Conservation (phyloP, 2,797 vertebrate species). For the Alca torda region DNA sequence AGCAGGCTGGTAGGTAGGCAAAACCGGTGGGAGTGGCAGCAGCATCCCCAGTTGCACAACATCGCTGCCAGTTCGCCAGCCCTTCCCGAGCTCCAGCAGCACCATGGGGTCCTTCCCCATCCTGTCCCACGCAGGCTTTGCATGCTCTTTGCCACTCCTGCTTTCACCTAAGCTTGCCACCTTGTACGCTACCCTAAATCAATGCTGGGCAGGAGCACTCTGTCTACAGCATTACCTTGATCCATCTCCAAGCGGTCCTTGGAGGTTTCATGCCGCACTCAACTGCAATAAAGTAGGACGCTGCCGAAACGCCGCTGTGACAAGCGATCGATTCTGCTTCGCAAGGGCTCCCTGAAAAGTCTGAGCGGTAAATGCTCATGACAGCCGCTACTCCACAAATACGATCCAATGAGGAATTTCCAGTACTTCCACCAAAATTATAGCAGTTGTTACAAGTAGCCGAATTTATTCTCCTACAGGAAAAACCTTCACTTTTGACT, state of each 20-base stretch:
- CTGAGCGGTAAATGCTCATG: background rate
- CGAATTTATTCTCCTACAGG: background rate
- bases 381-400: background rate
- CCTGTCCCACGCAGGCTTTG: accelerated
- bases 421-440: background rate
- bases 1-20: background rate
- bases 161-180: background rate
- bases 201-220: background rate
- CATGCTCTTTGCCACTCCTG: accelerated
- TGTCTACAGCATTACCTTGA: background rate
- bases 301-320: accelerated
- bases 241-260: background rate
- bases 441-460: background rate
- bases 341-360: background rate
- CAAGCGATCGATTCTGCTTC: background rate
- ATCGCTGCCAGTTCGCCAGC: background rate
- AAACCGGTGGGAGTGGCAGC: background rate
- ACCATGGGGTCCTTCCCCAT: background rate
- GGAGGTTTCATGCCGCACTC: background rate
- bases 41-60: accelerated
- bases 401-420: background rate
- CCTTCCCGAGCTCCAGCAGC: background rate
- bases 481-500: background rate
- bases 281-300: background rate
- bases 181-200: background rate